Percentiles rank a stretch among this genome's conserved stretches.
phyloP scores from a whole-genome alignment of 2,888 invertebrate genomes.

The Diogma glabrata region DNA sequence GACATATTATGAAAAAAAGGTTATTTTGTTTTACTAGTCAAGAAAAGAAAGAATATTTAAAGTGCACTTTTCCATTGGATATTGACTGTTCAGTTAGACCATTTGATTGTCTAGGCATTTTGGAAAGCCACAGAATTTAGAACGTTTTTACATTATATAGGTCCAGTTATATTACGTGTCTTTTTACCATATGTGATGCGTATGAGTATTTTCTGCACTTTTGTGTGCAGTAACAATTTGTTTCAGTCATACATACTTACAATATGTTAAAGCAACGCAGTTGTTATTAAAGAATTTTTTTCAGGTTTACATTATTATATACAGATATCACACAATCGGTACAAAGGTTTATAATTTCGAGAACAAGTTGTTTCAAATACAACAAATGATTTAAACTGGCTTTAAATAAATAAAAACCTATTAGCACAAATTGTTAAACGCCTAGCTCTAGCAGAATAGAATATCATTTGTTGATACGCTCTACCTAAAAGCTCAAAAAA shows the following conservation, averaged over 20 bases:
- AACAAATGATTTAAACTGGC: background rate
- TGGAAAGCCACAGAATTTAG: background rate
- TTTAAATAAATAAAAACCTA: too few species aligned
- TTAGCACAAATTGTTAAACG: background rate
- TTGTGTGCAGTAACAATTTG: background rate
- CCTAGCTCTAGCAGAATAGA: too few species aligned
- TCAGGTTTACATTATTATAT: too few species aligned
- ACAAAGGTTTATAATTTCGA: background rate
- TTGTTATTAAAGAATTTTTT: background rate
- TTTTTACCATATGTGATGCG: conserved; percentile 1
- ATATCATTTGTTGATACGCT: too few species aligned
- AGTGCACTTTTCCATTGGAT: too few species aligned
- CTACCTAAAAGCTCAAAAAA: too few species aligned
- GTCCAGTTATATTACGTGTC: background rate
- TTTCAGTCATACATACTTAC: background rate
- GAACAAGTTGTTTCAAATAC: background rate
- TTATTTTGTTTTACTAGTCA: too few species aligned
- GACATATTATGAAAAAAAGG: too few species aligned
- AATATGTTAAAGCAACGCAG: background rate
- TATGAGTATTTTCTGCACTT: too few species aligned
- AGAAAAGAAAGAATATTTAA: too few species aligned
- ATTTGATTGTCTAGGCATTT: background rate
- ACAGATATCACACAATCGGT: background rate
- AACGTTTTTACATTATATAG: background rate
- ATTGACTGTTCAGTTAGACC: too few species aligned